These are phyloP conservation scores for Caenorhabditis parvicauda DNA, from an alignment of 2,888 invertebrate species.

Conservation along the genomic window DNA sequence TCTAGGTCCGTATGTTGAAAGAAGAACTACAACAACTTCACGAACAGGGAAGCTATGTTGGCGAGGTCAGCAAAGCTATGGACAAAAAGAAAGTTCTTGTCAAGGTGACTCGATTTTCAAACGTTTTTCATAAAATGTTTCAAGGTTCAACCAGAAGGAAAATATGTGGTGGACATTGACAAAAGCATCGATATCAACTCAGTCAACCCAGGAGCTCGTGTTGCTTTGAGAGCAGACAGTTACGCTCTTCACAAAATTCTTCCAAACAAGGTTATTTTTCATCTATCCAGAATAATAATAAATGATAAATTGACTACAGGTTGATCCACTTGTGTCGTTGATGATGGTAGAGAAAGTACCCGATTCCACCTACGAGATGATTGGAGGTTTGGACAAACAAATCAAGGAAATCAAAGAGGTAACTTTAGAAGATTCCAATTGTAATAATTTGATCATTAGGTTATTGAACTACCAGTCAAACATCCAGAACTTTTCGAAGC, in stretches of 20 bases:
- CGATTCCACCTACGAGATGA: slow-evolving; percentile 99
- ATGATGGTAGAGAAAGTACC: slow-evolving; percentile 99
- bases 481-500: slow-evolving; percentile 99
- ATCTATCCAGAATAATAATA: neutral
- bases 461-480: slow-evolving; percentile 97
- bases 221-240: slow-evolving; percentile 94
- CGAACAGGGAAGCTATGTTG: slow-evolving; percentile 98
- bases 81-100: slow-evolving; percentile 99
- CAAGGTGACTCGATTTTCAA: slow-evolving; percentile 69
- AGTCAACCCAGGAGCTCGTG: slow-evolving; percentile 93
- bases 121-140: slow-evolving; percentile 7
- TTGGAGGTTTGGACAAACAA: slow-evolving; percentile 97
- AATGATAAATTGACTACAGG: slow-evolving; percentile 65
- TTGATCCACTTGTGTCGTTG: slow-evolving; percentile 94
- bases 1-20: slow-evolving; percentile 86
- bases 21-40: slow-evolving; percentile 90
- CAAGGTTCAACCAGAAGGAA: slow-evolving; percentile 95
- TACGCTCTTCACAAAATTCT: slow-evolving; percentile 97
- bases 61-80: slow-evolving; percentile 99
- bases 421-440: neutral
- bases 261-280: slow-evolving; percentile 79
- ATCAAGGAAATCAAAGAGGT: slow-evolving; percentile 99
- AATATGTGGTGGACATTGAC: slow-evolving; percentile 97
- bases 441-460: slow-evolving; percentile 11
- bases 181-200: slow-evolving; percentile 98